A percentile compares a stretch with the other conserved stretches of the same genome.
These are phyloP conservation scores for Embidobia sp. DNA, from an alignment of 2,888 invertebrate species.

Conservation along the genomic window DNA sequence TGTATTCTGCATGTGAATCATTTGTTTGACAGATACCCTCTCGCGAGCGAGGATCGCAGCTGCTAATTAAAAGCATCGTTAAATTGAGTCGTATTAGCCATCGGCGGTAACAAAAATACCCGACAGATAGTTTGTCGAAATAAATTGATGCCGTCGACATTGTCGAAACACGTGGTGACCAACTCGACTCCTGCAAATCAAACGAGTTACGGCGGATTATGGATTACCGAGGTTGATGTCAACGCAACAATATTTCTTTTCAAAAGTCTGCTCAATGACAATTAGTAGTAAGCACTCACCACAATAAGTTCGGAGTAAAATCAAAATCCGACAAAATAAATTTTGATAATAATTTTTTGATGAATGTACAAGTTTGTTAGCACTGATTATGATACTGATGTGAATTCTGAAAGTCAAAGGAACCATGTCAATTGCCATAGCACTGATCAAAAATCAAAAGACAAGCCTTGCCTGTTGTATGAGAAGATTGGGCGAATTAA, in stretches of 20 bases:
- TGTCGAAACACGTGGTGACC: conserved; percentile 20
- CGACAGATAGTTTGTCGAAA: conserved; percentile 21
- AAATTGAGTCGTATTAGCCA: conserved; percentile 27
- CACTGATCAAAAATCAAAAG: conserved; percentile 17
- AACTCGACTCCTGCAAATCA: conserved; percentile 43
- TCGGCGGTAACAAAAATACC: conserved; percentile 24
- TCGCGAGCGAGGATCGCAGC: conserved; percentile 62
- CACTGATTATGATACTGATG: not conserved
- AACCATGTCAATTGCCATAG: conserved; percentile 39
- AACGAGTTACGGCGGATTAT: conserved; percentile 40
- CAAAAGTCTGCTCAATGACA: conserved; percentile 41
- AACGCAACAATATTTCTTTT: conserved; percentile 26
- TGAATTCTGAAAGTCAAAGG: conserved; percentile 23
- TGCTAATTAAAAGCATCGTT: conserved; percentile 70
- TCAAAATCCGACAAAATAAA: conserved; percentile 20
- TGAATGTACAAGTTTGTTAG: conserved; percentile 14
- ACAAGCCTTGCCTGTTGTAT: not conserved
- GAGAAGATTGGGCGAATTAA: not conserved
- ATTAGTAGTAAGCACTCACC: conserved; percentile 22
- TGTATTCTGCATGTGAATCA: conserved; percentile 50
- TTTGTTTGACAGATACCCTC: conserved; percentile 73
- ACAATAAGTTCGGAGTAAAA: conserved; percentile 13
- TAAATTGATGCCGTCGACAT: conserved; percentile 43
- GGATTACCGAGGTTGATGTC: conserved; percentile 31
- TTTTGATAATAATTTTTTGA: conserved; percentile 33